Conservation (phyloP, 92 coral and sea anemone genomes). For the Anthopleura xanthogrammica region DNA sequence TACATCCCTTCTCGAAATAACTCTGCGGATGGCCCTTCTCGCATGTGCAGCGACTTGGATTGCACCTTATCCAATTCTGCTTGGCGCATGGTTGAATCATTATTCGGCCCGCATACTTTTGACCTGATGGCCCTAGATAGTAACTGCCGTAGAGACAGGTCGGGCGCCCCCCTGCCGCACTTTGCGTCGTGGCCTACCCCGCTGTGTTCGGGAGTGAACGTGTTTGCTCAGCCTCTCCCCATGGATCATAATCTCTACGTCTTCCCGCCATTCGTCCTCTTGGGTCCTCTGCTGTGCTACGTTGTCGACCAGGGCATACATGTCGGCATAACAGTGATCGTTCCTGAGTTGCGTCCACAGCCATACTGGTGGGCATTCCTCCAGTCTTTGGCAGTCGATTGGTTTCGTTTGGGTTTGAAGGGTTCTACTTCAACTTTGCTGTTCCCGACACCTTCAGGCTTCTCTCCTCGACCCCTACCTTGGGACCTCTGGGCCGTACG, state of each 20-base stretch:
- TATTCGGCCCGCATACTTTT: constrained; percentile 40
- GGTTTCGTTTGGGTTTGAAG: constrained; percentile 4
- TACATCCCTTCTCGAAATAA: too few species aligned
- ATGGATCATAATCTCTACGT: not conserved
- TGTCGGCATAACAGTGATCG: constrained; percentile 17
- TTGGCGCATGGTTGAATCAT: not conserved
- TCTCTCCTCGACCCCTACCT: constrained; percentile 10
- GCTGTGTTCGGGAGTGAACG: constrained; percentile 12
- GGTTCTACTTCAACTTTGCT: not conserved
- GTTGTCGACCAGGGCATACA: constrained; percentile 13
- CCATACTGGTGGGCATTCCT: constrained; percentile 40
- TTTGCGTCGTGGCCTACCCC: constrained; percentile 39
- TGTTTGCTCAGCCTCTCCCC: constrained; percentile 16
- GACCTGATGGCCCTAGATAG: constrained; percentile 48
- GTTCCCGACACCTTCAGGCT: constrained; percentile 15
- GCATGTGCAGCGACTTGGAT: not conserved
- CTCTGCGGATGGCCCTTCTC: too few species aligned
- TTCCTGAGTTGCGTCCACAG: constrained; percentile 16
- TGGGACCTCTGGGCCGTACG: constrained; percentile 35
- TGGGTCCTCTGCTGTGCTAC: not conserved
- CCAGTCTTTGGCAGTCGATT: constrained; percentile 29
- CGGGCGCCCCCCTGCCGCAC: constrained; percentile 31
- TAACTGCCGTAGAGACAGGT: constrained; percentile 17
- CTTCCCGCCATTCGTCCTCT: constrained; percentile 5
- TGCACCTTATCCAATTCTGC: constrained; percentile 6